A percentile compares a stretch with the other conserved stretches of the same genome.
These are phyloP conservation scores for Tauraco erythrolophus DNA, from an alignment of 2,113 vertebrate genomes.

Conservation along the genomic window DNA sequence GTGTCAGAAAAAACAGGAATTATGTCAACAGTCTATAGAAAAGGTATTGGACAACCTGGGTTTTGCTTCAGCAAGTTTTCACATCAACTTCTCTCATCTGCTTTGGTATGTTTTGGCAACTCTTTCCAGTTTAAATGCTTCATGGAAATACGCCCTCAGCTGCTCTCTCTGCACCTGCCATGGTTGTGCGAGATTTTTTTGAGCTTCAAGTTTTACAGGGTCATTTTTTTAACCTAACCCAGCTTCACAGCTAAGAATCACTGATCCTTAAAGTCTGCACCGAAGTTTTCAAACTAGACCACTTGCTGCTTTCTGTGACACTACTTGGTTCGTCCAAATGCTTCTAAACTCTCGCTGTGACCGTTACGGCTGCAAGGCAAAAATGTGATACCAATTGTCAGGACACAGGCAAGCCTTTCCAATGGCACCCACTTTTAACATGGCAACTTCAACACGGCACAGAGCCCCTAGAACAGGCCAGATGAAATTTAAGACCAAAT, in stretches of 20 bases:
- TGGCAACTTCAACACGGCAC: not conserved
- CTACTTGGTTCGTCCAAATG: not conserved
- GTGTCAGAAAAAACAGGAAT: conserved; percentile 8
- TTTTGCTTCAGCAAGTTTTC: not conserved
- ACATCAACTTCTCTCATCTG: not conserved
- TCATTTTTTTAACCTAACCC: not conserved
- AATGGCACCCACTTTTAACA: not conserved
- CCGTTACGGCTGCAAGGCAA: not conserved
- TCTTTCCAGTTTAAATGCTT: not conserved
- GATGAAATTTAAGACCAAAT: not conserved
- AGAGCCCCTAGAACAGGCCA: not conserved
- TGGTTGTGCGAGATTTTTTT: not conserved
- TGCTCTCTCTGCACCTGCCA: not conserved
- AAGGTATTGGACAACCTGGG: not conserved
- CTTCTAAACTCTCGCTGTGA: not conserved
- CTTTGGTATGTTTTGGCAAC: not conserved
- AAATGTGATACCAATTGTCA: not conserved
- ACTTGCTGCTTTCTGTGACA: not conserved
- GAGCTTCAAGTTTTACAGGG: not conserved
- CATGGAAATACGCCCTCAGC: not conserved
- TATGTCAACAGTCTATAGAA: not conserved
- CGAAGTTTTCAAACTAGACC: not conserved
- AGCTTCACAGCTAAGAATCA: not conserved
- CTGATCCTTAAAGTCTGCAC: not conserved
- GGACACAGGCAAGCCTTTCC: not conserved